Conservation (phyloP, 2,888 invertebrate genomes). For the Altica lythri region DNA sequence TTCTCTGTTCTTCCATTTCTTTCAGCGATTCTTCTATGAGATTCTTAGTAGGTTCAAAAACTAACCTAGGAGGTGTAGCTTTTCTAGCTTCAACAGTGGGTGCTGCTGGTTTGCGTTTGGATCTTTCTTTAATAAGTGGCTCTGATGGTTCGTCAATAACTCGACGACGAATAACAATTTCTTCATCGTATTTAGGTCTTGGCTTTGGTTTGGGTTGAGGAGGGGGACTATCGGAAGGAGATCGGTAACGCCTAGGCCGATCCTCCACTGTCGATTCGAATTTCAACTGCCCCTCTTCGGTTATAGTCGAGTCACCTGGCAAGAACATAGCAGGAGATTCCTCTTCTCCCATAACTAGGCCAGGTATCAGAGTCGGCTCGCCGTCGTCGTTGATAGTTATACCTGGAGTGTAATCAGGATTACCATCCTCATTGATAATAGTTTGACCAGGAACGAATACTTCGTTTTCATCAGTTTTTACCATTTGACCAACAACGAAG, state of each 20-base stretch:
- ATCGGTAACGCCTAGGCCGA: conserved; percentile 40
- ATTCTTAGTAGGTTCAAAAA: conserved; percentile 42
- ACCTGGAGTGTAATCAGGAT: conserved; percentile 76
- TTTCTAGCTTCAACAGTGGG: conserved; percentile 23
- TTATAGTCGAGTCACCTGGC: conserved; percentile 53
- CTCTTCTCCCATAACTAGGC: conserved; percentile 69
- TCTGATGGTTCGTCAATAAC: conserved; percentile 47
- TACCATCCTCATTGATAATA: conserved; percentile 71
- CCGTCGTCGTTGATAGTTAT: conserved; percentile 76
- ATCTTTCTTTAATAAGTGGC: conserved; percentile 48
- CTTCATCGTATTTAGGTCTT: conserved; percentile 45
- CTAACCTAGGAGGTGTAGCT: conserved; percentile 43
- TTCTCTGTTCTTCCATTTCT: conserved; percentile 45
- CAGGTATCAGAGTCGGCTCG: conserved; percentile 78
- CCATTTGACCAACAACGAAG: conserved; percentile 79
- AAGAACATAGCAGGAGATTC: conserved; percentile 53
- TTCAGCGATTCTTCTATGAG: conserved; percentile 50
- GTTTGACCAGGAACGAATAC: conserved; percentile 70
- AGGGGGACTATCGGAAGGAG: conserved; percentile 39
- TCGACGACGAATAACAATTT: conserved; percentile 50
- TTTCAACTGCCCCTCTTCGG: conserved; percentile 52
- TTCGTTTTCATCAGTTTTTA: conserved; percentile 62
- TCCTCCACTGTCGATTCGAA: conserved; percentile 52
- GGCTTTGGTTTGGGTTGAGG: conserved; percentile 44
- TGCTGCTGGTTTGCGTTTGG: conserved; percentile 40